A percentile compares a stretch with the other conserved stretches of the same genome.
These are phyloP conservation scores for Mirounga angustirostris DNA, from an alignment of 2,113 vertebrate species.

Conservation along the genomic window DNA sequence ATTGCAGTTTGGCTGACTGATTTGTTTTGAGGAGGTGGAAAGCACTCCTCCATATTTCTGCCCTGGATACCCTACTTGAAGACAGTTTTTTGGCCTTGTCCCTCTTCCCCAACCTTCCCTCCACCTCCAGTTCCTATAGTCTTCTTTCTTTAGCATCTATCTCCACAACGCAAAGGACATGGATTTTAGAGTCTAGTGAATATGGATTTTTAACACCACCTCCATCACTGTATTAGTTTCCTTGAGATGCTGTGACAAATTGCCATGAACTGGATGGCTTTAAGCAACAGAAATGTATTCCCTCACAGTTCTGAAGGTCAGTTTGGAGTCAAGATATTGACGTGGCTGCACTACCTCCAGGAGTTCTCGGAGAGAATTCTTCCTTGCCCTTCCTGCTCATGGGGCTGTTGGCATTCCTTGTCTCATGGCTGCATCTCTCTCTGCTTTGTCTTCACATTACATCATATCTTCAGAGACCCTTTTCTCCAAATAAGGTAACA, in stretches of 20 bases:
- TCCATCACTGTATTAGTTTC: neutral
- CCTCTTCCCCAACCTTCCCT: neutral
- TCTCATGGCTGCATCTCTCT: neutral
- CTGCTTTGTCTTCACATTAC: neutral
- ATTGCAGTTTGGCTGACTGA: neutral
- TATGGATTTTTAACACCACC: neutral
- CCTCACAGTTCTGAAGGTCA: neutral
- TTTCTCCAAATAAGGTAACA: neutral
- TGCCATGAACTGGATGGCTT: neutral
- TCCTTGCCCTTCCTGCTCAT: neutral
- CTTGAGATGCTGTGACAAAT: neutral
- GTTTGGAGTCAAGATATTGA: neutral
- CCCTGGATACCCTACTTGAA: neutral
- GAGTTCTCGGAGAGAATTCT: neutral
- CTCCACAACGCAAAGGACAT: neutral
- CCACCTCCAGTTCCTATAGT: neutral
- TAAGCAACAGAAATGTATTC: neutral
- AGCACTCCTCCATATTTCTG: neutral
- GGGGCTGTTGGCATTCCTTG: neutral
- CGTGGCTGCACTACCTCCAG: rapidly evolving
- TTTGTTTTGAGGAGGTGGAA: neutral
- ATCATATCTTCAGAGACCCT: neutral
- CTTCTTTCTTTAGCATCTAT: neutral
- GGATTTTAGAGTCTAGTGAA: neutral
- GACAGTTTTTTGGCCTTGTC: neutral